Percentiles rank a stretch among this genome's conserved stretches.
Evolutionary conservation across 2,113 vertebrate species (phyloP).

Genomic region (Scortum barcoo): DNA sequence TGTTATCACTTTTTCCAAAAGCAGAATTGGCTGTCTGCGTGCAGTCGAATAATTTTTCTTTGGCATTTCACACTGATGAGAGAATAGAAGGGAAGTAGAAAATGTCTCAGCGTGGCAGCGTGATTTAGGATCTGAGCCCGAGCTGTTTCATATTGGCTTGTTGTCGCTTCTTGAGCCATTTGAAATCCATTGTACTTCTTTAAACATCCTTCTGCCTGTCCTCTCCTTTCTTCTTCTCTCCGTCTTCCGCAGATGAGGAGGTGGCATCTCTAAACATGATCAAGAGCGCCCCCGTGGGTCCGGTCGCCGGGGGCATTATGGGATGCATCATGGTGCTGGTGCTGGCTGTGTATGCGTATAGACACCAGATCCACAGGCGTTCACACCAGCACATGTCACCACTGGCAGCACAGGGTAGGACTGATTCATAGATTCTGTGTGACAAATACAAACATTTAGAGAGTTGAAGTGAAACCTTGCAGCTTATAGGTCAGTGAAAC

Average conservation of each 20-base stretch:
- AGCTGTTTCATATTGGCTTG: constrained; percentile 30
- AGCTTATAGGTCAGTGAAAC: not conserved
- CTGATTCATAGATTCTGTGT: not conserved
- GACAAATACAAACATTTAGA: not conserved
- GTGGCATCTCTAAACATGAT: constrained; percentile 97
- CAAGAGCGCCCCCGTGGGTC: constrained; percentile 96
- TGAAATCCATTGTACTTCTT: constrained; percentile 20
- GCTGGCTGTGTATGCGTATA: constrained; percentile 95
- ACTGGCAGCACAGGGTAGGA: constrained; percentile 95
- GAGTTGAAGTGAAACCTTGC: not conserved
- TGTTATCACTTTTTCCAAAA: not conserved
- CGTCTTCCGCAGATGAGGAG: constrained; percentile 89
- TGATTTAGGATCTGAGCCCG: constrained; percentile 23
- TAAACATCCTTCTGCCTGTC: not conserved
- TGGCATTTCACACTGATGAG: constrained; percentile 32
- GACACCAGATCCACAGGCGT: constrained; percentile 97
- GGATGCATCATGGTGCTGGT: constrained; percentile 99
- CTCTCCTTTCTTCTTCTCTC: not conserved
- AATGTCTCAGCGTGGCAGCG: constrained; percentile 6
- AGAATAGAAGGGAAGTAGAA: constrained; percentile 36
- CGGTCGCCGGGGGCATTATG: constrained; percentile 98
- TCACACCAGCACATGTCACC: constrained; percentile 99
- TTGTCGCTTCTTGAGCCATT: constrained; percentile 10
- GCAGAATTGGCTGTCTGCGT: not conserved
- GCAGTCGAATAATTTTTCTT: constrained; percentile 18